Conservation (phyloP, 2,797 vertebrate species). For the Ibycter americanus region DNA sequence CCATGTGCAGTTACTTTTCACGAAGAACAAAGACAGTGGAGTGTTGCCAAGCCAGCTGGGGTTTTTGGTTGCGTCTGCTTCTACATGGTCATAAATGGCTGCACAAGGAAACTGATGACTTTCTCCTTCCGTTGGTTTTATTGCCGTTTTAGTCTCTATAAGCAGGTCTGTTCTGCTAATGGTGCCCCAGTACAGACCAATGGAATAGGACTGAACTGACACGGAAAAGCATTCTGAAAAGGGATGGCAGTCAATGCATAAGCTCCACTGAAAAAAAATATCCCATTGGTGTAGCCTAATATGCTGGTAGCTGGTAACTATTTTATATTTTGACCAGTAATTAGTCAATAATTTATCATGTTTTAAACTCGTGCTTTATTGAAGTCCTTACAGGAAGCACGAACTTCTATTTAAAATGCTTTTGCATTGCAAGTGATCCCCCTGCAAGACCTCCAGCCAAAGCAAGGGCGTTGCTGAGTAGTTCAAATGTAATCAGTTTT, state of each 20-base stretch:
- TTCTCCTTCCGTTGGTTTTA: neutral
- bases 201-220: fast-evolving
- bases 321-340: neutral
- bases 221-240: neutral
- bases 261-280: neutral
- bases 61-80: neutral
- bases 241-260: neutral
- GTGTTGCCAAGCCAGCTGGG: neutral
- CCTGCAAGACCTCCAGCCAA: neutral
- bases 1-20: fast-evolving
- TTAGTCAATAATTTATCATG: neutral
- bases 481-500: neutral
- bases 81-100: neutral
- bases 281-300: neutral
- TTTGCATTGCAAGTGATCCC: neutral
- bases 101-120: neutral
- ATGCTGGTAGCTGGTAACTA: neutral
- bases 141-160: neutral
- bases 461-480: neutral
- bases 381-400: neutral
- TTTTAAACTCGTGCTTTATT: neutral
- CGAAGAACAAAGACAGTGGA: neutral
- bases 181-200: neutral
- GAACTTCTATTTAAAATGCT: neutral
- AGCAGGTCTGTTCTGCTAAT: neutral